phyloP scores from a whole-genome alignment of 2,113 vertebrate species.

The Tragelaphus scriptus region DNA sequence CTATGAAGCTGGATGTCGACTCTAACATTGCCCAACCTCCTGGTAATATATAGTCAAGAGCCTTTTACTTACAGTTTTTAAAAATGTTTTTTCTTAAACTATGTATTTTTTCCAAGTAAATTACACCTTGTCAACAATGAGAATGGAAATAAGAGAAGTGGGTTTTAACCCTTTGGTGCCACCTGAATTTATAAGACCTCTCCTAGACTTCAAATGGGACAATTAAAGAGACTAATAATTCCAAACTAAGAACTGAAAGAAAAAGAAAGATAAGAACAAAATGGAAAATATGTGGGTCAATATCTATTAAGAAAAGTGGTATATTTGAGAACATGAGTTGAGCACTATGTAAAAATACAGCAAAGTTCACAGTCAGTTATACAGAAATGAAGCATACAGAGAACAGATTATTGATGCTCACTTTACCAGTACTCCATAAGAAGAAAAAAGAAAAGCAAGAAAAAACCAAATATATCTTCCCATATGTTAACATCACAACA shows the following conservation, averaged over 20 bases:
- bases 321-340: not conserved
- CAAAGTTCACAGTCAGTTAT: not conserved
- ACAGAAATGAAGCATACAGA: not conserved
- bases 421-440: not conserved
- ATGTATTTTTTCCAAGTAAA: not conserved
- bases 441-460: not conserved
- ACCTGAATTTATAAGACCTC: not conserved
- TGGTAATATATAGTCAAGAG: not conserved
- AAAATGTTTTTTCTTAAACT: not conserved
- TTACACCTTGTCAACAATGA: not conserved
- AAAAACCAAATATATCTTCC: not conserved
- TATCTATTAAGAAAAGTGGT: not conserved
- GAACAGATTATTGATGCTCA: not conserved
- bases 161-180: not conserved
- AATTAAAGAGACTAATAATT: not conserved
- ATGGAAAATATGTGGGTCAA: not conserved
- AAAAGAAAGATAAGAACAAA: not conserved
- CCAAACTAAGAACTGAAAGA: not conserved
- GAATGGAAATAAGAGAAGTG: not conserved
- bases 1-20: not conserved
- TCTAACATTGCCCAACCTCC: not conserved
- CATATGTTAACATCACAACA: not conserved
- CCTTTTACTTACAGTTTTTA: not conserved
- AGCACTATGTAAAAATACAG: not conserved
- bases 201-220: not conserved